Percentiles rank a stretch among this genome's conserved stretches.
phyloP scores from a whole-genome alignment of 2,113 vertebrate genomes.

The Aleadryas rufinucha region DNA sequence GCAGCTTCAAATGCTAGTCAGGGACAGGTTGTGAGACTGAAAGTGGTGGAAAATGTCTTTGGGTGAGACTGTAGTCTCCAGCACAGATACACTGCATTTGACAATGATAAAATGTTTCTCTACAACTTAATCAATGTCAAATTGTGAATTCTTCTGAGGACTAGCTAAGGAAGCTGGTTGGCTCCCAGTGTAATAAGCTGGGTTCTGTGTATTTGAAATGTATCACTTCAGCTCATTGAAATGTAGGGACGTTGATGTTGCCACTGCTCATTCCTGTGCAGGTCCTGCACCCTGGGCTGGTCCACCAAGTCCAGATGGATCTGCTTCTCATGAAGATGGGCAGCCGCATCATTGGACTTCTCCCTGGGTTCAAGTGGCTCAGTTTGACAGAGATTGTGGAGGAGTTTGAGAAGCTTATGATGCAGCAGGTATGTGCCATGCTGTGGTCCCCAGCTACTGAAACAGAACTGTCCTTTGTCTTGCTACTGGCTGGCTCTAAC shows the following conservation, averaged over 20 bases:
- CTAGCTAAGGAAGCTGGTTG: not conserved
- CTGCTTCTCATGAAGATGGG: conserved; percentile 88
- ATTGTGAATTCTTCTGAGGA: not conserved
- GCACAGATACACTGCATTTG: not conserved
- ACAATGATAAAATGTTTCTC: not conserved
- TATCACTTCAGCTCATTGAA: not conserved
- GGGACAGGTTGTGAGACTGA: rapidly evolving
- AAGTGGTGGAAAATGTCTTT: not conserved
- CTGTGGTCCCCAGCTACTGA: not conserved
- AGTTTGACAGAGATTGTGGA: conserved; percentile 88
- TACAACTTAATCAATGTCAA: not conserved
- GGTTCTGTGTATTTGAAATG: not conserved
- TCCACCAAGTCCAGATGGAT: conserved; percentile 86
- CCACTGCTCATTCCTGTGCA: conserved; percentile 21
- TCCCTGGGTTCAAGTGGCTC: conserved; percentile 94
- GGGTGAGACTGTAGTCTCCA: not conserved
- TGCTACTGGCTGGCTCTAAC: not conserved
- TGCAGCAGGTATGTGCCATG: conserved; percentile 81
- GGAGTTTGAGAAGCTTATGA: conserved; percentile 97
- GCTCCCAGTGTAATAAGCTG: not conserved
- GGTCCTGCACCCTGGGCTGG: conserved; percentile 92
- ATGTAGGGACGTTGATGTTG: not conserved
- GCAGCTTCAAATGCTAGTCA: not conserved
- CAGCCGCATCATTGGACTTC: conserved; percentile 79
- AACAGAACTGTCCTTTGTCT: not conserved